Base-by-base conservation (phyloP, 2,888 invertebrate species). In the Kuschelorhynchus macadamiae region DNA sequence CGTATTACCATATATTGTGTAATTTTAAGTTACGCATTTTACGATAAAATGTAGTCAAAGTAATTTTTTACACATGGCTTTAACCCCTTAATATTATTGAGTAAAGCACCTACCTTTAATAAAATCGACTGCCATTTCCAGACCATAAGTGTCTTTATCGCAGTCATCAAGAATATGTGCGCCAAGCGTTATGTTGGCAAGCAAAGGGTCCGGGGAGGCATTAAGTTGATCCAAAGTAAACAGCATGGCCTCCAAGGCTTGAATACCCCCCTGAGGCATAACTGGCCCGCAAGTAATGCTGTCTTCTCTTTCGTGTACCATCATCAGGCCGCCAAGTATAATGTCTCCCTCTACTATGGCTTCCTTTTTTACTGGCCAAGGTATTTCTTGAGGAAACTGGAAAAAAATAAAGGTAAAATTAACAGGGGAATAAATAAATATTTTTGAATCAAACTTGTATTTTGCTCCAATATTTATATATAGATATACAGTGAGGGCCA, bases 121-220 rank as follows among this genome's bases (percentile, higher is more conserved):
- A 82, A 97, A 97, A 84, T 97, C 96, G 12, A 97, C 94, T 12
- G 96, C 95, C 91, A 97, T 96, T 82, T 97, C 96, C 73, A 97
- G 86, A 0, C 97, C 97, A 79, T 96, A 96, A 0, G 96, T 97
- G 81, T 97, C 97, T 84, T 95, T 94, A 86, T 97, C 97, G 83
- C 97, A 97, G 83, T 97, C 97, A 80, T 97, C 97, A 71, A 97
- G 86, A 56, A 97, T 91, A 80, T 96, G 93, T 8, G 95, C 95
- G 36, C 96, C 96, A 9, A 97, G 85, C 3, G 87, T 89, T 56
- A 96, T 90, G 55, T 92, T 93, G 0, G 93, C 93, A 71, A 94
- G 85, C 67, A 94, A 85, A 71, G 92, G 85, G 61, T 87, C 85
- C 62, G 86, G 81, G 67, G 88, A 85, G 75, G 86, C 84, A 81